Evolutionary conservation across 2,797 vertebrate species (phyloP).

Genomic region (Agapornis canus): DNA sequence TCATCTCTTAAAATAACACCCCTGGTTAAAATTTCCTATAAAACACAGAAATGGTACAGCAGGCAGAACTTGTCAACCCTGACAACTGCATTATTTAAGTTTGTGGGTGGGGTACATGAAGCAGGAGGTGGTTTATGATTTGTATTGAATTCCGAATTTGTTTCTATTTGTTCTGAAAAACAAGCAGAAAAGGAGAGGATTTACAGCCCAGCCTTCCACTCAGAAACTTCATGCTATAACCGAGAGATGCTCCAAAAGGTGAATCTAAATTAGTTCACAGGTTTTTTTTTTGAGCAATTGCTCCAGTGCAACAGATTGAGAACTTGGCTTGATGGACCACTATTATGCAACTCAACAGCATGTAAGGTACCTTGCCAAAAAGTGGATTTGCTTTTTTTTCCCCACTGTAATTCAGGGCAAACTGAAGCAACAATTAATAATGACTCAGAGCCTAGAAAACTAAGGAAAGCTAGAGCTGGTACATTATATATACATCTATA

Average conservation of each 20-base stretch:
- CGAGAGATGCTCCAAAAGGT: not conserved
- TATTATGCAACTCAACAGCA: not conserved
- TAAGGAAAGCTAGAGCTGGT: not conserved
- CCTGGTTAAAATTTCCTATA: constrained; percentile 74
- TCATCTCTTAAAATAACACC: constrained; percentile 83
- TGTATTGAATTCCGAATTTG: constrained; percentile 16
- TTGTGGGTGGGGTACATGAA: constrained; percentile 25
- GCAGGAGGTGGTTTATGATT: constrained; percentile 27
- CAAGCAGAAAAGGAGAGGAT: not conserved
- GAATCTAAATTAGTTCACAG: not conserved
- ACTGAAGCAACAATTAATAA: not conserved
- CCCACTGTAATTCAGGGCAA: not conserved
- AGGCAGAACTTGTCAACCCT: constrained; percentile 61
- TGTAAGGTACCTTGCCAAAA: not conserved
- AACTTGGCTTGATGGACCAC: not conserved
- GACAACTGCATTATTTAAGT: constrained; percentile 71
- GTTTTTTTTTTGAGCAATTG: not conserved
- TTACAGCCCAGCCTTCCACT: not conserved
- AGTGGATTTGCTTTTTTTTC: not conserved
- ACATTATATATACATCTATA: not conserved
- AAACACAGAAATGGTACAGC: constrained; percentile 60
- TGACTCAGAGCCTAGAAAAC: not conserved
- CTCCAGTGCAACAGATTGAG: not conserved
- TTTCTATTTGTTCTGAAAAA: constrained; percentile 10
- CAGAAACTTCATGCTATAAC: not conserved